Base-by-base conservation (phyloP, 2,113 vertebrate species). In the Gobiocypris rarus region DNA sequence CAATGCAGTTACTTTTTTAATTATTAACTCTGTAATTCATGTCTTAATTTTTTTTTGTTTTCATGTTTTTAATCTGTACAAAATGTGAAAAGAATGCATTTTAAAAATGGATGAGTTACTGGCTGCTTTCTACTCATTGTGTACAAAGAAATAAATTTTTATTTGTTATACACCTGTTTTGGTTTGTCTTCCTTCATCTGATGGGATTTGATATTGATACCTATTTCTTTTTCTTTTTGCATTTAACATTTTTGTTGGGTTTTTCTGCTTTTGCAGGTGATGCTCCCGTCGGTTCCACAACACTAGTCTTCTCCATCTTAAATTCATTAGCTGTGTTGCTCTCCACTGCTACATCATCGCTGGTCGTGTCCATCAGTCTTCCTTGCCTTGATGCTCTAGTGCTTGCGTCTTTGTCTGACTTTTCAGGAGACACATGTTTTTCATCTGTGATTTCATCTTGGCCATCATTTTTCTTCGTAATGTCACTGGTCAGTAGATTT, bases 101-200 rank as follows among this genome's bases (percentile, higher is more conserved):
- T 91, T 93, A 91, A 93, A 92, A 92, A 92, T 85, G 85, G 91
- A 87, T 87, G 88, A 88, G 88, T 93, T 91, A 92, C 88, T 91
- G 92, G 91, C 91, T 93, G 93, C 92, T 95, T 95, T 95, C 89
- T 95, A 95, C 93, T 94, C 84, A 94, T 94, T 93, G 90, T 94
- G 93, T 94, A 95, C 92, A 95, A 91, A 93, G 71, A 89, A 90
- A 89, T 91, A 94, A 91, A 91, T 94, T 94, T 95, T 90, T 94
- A 94, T 94, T 94, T 94, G 93, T 83, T 91, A 92, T 93, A 92
- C 82, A 81, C 78, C 22, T 59, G 5, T 82, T 75, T 69, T 90
- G 75, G 28, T 86, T 69, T 75, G 84, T 41, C 81, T 81, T 73
- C 58, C 48, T 76, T 63, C 17, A 74, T 22, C 28, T 85, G 45